These are phyloP conservation scores for Ptychobarbus kaznakovi DNA, from an alignment of 2,797 vertebrate genomes.

Conservation along the genomic window DNA sequence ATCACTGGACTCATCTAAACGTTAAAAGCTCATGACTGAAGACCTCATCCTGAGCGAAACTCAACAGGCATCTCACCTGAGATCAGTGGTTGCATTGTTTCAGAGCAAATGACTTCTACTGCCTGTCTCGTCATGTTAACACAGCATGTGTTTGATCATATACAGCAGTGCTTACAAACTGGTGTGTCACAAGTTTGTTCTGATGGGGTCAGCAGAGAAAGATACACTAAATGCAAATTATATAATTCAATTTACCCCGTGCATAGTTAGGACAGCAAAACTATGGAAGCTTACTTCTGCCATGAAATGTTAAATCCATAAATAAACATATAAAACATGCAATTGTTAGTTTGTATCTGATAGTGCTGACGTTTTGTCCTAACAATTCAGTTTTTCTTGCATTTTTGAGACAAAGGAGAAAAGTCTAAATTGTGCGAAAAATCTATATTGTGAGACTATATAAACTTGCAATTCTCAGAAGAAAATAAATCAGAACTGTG, in stretches of 20 bases:
- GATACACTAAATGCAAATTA: background rate
- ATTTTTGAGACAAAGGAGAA: background rate
- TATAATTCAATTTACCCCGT: background rate
- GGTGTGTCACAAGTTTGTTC: background rate
- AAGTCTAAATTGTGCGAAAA: too few species aligned
- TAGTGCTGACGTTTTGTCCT: background rate
- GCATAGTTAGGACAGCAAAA: background rate
- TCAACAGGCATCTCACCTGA: slow-evolving; percentile 10
- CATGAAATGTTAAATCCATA: background rate
- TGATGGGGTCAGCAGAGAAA: background rate
- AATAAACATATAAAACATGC: background rate
- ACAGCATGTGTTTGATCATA: background rate
- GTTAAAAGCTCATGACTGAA: slow-evolving; percentile 35
- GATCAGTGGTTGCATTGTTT: background rate
- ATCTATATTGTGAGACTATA: too few species aligned
- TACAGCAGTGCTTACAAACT: background rate
- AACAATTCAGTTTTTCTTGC: background rate
- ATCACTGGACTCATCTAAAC: slow-evolving; percentile 21
- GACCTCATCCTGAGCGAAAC: slow-evolving; percentile 15
- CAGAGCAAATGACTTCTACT: background rate
- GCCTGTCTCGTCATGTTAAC: slow-evolving; percentile 18
- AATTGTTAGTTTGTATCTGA: background rate
- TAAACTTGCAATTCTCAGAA: too few species aligned
- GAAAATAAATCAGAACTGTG: too few species aligned
- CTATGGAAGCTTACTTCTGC: background rate